Percentiles rank a stretch among this genome's conserved stretches.
Conservation (phyloP, 2,888 invertebrate species). For the Athrips mouffetella region DNA sequence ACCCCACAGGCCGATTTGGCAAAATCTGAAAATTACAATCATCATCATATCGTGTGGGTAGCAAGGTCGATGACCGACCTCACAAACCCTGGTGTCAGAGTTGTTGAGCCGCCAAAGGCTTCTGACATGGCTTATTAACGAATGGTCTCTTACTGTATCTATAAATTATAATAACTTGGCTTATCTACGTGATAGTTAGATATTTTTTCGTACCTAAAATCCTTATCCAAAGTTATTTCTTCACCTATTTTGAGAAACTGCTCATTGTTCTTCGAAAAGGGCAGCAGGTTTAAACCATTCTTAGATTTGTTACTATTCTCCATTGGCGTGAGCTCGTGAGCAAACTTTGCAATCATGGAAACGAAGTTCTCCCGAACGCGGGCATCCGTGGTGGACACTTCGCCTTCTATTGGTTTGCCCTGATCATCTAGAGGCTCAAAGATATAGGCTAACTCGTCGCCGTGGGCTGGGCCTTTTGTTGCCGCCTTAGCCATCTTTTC, state of each 20-base stretch:
- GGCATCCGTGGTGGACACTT: conserved; percentile 74
- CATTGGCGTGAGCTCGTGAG: conserved; percentile 52
- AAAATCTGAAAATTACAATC: conserved; percentile 64
- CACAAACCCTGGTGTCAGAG: no score
- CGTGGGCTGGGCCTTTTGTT: conserved; percentile 77
- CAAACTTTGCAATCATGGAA: conserved; percentile 82
- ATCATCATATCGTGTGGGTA: no score
- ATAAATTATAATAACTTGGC: no score
- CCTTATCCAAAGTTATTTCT: conserved; percentile 47
- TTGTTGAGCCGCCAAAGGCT: no score
- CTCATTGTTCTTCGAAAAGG: conserved; percentile 48
- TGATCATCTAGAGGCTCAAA: conserved; percentile 82
- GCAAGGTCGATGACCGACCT: no score
- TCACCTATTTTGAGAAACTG: conserved; percentile 56
- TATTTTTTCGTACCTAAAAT: conserved; percentile 50
- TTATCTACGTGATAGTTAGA: no score
- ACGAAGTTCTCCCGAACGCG: conserved; percentile 82
- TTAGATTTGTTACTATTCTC: conserved; percentile 32
- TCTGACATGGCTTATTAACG: no score
- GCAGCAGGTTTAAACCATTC: conserved; percentile 35
- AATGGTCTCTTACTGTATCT: no score
- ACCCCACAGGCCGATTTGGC: conserved; percentile 84
- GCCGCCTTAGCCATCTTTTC: background rate
- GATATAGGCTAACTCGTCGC: conserved; percentile 85
- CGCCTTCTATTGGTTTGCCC: conserved; percentile 71